Base-by-base conservation (phyloP, 2,888 invertebrate species). In the Diloba caeruleocephala region DNA sequence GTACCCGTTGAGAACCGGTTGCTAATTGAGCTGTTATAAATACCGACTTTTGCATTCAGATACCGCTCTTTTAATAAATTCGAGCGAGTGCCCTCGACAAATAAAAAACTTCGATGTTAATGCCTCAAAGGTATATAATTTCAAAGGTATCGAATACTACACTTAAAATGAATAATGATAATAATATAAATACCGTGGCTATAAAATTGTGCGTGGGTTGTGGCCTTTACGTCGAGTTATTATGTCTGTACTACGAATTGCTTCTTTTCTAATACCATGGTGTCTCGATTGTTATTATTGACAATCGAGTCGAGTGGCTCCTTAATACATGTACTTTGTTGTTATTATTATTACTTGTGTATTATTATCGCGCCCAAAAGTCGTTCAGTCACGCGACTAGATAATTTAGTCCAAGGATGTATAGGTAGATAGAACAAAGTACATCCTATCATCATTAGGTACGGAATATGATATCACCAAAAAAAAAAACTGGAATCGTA, bases 111-210 rank as follows among this genome's bases (percentile, higher is more conserved):
- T 46, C 33, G 44, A 65, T 58, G 57, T 75, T 67, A 66, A 70
- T 71, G 71, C 71, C 74, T 78, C 55, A 64, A 70, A 79, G 72
- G 69, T 69, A 61, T 73, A 60, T 74, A 74, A 80, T 84, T 82
- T 78, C 75, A 81, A 79, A 75, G 69, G 76, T 74, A 82, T 76
- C 74, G 74, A 81, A 75, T 79, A 76, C 71, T 70, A 79, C 75
- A 79, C 82, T 85, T 85, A 82, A 82, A 80, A 81, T 84, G 80
- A 84, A 74, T 83, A 81, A 85, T 82, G 79, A 76, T 65, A 70
- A 69, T 70, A 71, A 69, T 71, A 79, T 84, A 78, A 81, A 80
- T 71, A 66, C 78, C 71, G 74, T 57, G 54, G 57, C 62, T 66
- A 71, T 78, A 75, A 79, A 78, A 70, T 49, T 44, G 61, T 39